Conservation (phyloP, 2,113 vertebrate genomes). For the Larimichthys polyactis region DNA sequence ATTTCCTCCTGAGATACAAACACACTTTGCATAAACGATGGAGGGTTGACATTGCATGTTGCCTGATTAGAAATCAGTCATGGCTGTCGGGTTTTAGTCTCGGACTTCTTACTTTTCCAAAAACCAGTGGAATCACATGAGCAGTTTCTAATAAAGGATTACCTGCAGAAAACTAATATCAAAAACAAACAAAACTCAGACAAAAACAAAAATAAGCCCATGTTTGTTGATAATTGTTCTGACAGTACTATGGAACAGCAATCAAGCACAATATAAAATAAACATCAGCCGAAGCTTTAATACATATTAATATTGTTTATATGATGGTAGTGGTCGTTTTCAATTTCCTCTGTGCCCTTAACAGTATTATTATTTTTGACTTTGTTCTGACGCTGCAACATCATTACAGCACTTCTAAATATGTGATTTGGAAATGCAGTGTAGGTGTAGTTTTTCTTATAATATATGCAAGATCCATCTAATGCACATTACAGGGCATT, state of each 20-base stretch:
- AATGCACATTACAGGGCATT: neutral
- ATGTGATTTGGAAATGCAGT: neutral
- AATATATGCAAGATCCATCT: neutral
- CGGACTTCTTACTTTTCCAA: neutral
- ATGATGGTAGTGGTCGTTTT: too few species aligned
- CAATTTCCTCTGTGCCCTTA: neutral
- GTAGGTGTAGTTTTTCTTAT: neutral
- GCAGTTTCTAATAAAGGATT: neutral
- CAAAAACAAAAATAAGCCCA: neutral
- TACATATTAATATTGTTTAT: neutral
- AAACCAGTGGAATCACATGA: neutral
- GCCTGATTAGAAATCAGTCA: slow-evolving; percentile 21
- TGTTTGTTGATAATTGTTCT: too few species aligned
- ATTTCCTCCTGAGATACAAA: neutral
- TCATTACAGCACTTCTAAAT: neutral
- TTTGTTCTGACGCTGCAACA: neutral
- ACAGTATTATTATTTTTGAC: too few species aligned
- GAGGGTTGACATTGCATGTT: neutral
- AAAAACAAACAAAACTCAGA: neutral
- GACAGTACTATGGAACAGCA: too few species aligned
- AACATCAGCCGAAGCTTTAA: too few species aligned
- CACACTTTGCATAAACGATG: slow-evolving; percentile 21
- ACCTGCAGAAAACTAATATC: neutral
- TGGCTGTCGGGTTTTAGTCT: neutral
- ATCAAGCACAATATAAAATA: too few species aligned